These are phyloP conservation scores for Madoqua kirkii DNA, from an alignment of 2,113 vertebrate genomes.

Conservation along the genomic window DNA sequence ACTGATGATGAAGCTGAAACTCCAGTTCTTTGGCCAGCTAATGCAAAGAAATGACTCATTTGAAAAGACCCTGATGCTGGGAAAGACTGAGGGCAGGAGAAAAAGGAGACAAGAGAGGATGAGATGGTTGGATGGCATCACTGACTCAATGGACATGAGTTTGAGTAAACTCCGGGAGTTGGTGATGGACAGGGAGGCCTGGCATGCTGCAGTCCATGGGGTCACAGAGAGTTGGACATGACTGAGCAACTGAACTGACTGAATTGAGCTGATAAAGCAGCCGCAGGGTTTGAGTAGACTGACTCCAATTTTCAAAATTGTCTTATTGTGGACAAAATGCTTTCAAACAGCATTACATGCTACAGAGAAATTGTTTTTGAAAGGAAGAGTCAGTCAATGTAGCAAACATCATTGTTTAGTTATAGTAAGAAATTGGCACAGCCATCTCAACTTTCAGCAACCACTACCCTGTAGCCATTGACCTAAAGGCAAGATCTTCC, in stretches of 20 bases:
- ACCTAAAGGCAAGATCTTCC: not conserved
- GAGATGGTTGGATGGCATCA: not conserved
- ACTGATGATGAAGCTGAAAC: not conserved
- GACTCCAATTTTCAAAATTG: not conserved
- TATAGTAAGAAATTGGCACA: not conserved
- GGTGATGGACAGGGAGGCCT: not conserved
- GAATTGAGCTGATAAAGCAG: not conserved
- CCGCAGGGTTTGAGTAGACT: not conserved
- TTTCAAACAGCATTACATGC: not conserved
- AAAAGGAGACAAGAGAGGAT: not conserved
- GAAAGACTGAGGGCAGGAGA: not conserved
- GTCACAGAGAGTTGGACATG: rapidly evolving
- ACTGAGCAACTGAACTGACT: not conserved
- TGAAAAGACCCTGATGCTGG: not conserved
- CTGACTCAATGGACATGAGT: not conserved
- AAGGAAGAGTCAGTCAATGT: not conserved
- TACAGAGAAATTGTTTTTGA: not conserved
- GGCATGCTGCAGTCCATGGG: rapidly evolving
- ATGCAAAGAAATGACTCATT: not conserved
- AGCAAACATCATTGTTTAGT: not conserved
- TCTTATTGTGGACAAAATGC: not conserved
- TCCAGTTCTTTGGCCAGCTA: not conserved
- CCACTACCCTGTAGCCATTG: not conserved
- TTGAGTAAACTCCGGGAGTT: not conserved
- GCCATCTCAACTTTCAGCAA: not conserved